A percentile compares a stretch with the other conserved stretches of the same genome.
Conservation (phyloP, 2,888 invertebrate species). For the Hypselothyrea guttata region DNA sequence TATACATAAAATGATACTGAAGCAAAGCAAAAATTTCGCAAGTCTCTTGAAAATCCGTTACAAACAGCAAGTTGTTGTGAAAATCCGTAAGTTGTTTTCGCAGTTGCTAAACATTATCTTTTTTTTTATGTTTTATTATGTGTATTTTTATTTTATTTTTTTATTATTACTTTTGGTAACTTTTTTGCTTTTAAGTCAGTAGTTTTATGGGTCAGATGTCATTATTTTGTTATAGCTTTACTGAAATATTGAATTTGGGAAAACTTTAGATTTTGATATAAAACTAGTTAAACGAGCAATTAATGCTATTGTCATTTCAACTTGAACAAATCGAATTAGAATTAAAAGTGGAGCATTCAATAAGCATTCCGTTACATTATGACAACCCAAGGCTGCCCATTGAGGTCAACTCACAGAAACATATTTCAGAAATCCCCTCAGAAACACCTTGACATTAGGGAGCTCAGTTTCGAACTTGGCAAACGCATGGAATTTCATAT, state of each 20-base stretch:
- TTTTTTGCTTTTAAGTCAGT: constrained; percentile 13
- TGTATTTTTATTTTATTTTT: constrained; percentile 17
- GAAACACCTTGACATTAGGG: constrained; percentile 61
- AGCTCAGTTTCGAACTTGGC: constrained; percentile 16
- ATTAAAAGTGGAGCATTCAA: background rate
- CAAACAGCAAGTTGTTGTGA: constrained; percentile 54
- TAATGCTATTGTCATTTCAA: background rate
- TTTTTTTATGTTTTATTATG: too few relatives aligned
- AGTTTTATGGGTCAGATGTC: constrained; percentile 30
- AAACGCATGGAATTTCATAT: constrained; percentile 29
- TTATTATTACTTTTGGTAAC: constrained; percentile 11
- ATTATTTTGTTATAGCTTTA: constrained; percentile 10
- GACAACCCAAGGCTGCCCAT: background rate
- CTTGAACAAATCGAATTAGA: background rate
- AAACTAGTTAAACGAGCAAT: too few relatives aligned
- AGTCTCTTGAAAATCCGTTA: constrained; percentile 51
- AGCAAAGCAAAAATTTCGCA: constrained; percentile 21
- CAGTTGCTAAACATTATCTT: constrained; percentile 38
- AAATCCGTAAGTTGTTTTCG: constrained; percentile 56
- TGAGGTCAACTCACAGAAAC: constrained; percentile 40
- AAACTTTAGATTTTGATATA: too few relatives aligned
- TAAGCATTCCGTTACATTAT: too few relatives aligned
- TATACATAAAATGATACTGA: constrained; percentile 7
- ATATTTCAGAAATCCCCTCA: constrained; percentile 13
- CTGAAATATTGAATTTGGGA: constrained; percentile 11